Evolutionary conservation across 2,797 vertebrate species (phyloP), one percentile per base, ranked within the genome.

Genomic region (Tauraco hartlaubi): DNA sequence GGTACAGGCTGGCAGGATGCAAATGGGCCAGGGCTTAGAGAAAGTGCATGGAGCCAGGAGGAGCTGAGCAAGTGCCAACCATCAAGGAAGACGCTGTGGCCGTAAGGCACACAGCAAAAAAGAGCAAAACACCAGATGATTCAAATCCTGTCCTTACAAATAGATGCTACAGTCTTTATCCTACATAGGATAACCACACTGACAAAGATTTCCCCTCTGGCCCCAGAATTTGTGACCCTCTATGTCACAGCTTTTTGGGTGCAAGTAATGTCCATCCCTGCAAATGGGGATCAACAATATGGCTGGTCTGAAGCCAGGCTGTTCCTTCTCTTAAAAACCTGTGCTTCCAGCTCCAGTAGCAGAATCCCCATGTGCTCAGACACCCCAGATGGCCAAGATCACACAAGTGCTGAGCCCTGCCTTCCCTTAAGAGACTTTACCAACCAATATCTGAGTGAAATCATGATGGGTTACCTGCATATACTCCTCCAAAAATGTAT

Each of bases 251-350:
- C 3, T 61, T 41, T 85, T 10, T 46, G 22, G 54, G 16, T 33
- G 9, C 18, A 68, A 66, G 28, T 26, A 26, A 83, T 4, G 21
- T 18, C 46, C 17, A 61, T 25, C 31, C 17, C 37, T 52, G 19
- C 19, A 85, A 54, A 52, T 17, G 16, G 19, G 46, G 41, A 66
- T 46, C 41, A 69, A 10, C 0, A 0, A 21, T 26, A 39, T 0
- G 0, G 23, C 15, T 69, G 29, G 20, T 44, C 15, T 37, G 55
- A 83, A 85, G 10, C 4, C 0, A 2, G 20, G 75, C 22, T 66
- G 28, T 21, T 78, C n/a, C 23, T 85, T 29, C 51, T 84, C 68
- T 58, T 58, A 48, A 31, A 33, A 25, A 66, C 5, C 25, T n/a
- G 25, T 41, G 20, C 52, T 77, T 69, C 35, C 64, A 80, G 26